A percentile compares a stretch with the other conserved stretches of the same genome.
Evolutionary conservation across 2,888 invertebrate species (phyloP).

Genomic region (Tenthredo amoena): DNA sequence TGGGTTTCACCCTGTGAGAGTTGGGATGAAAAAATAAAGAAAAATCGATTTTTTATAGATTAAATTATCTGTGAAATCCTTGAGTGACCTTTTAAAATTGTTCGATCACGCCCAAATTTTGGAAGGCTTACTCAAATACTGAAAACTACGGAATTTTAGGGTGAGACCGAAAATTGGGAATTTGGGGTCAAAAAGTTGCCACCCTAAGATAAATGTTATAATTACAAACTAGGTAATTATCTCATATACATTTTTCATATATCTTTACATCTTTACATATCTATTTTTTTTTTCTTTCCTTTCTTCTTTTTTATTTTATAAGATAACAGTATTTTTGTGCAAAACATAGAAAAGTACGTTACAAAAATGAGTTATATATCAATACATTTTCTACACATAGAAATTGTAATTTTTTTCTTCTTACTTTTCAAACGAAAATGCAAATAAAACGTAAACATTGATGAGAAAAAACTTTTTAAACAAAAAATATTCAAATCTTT

Average conservation of each 20-base stretch:
- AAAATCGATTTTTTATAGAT: no score
- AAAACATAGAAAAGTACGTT: conserved; percentile 42
- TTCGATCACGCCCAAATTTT: no score
- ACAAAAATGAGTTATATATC: conserved; percentile 36
- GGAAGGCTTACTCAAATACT: no score
- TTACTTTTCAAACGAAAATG: background rate
- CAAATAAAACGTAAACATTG: background rate
- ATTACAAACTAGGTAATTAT: conserved; percentile 31
- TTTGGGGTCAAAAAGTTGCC: no score
- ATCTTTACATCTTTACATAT: background rate
- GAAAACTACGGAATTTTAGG: no score
- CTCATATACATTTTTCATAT: conserved; percentile 4
- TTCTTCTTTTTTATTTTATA: background rate
- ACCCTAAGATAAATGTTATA: background rate
- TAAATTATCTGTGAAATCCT: no score
- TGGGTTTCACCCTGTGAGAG: no score
- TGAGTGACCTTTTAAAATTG: no score
- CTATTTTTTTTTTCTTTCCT: background rate
- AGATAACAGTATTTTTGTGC: conserved; percentile 46
- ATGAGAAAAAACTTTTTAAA: background rate
- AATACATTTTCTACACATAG: background rate
- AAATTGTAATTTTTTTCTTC: background rate
- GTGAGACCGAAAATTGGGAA: no score
- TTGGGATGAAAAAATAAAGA: no score
- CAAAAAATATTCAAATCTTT: background rate